Conservation (phyloP, 2,113 vertebrate genomes). For the Syngnathus typhle region DNA sequence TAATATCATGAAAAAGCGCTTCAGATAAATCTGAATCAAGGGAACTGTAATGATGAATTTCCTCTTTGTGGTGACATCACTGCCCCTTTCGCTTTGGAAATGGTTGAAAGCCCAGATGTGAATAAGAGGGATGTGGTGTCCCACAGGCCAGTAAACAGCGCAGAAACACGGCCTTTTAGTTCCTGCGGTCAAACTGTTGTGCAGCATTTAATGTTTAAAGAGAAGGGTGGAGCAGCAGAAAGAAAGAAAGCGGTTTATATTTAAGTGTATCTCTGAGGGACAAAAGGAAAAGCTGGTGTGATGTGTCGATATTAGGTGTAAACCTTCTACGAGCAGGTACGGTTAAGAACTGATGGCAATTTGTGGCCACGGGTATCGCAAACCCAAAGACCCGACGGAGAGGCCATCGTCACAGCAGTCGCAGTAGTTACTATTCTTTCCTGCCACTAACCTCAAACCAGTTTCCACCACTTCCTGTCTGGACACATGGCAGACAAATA, state of each 20-base stretch:
- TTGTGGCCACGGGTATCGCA: conserved; percentile 62
- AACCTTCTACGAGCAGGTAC: conserved; percentile 21
- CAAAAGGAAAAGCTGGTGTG: conserved; percentile 10
- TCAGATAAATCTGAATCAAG: conserved; percentile 18
- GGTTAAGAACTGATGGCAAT: conserved; percentile 35
- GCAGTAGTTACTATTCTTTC: conserved; percentile 74
- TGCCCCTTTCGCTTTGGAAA: conserved; percentile 33
- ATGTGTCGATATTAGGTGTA: not conserved
- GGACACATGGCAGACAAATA: conserved; percentile 30
- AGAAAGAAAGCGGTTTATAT: conserved; percentile 72
- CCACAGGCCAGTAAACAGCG: conserved; percentile 57
- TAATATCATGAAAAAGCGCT: not conserved
- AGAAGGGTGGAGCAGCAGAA: conserved; percentile 71
- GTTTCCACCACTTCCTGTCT: conserved; percentile 69
- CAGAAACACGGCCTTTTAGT: conserved; percentile 62
- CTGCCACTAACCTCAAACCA: conserved; percentile 70
- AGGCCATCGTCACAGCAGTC: conserved; percentile 63
- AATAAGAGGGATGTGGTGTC: conserved; percentile 52
- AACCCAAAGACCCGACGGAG: conserved; percentile 65
- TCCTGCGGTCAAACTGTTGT: conserved; percentile 56
- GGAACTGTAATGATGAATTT: conserved; percentile 27
- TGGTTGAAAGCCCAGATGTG: conserved; percentile 41
- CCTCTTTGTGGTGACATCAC: conserved; percentile 31
- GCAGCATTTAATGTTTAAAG: conserved; percentile 72
- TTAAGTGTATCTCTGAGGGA: conserved; percentile 44